A percentile compares a stretch with the other conserved stretches of the same genome.
Evolutionary conservation across 2,113 vertebrate genomes (phyloP).

Genomic region (Gallinago undulata): DNA sequence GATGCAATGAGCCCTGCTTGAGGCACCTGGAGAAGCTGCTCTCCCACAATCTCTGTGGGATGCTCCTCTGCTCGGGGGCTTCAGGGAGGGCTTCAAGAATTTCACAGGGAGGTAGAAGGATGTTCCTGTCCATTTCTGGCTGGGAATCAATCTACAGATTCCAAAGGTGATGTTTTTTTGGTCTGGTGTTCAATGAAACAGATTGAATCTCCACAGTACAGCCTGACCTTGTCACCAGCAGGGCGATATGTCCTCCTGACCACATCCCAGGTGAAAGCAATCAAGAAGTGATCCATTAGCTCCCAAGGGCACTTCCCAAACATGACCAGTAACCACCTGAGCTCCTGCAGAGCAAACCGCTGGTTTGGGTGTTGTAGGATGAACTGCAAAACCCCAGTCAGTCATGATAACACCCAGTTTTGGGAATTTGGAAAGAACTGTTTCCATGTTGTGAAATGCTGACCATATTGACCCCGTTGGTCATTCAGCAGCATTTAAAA

Average conservation of each 20-base stretch:
- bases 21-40: fast-evolving
- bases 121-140: not conserved
- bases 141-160: not conserved
- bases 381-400: not conserved
- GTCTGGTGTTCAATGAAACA: not conserved
- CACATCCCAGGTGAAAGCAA: not conserved
- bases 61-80: not conserved
- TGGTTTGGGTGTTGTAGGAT: not conserved
- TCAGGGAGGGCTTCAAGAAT: not conserved
- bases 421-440: not conserved
- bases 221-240: not conserved
- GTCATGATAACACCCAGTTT: not conserved
- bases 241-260: fast-evolving
- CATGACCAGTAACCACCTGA: not conserved
- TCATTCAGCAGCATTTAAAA: not conserved
- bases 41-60: not conserved
- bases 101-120: not conserved
- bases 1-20: fast-evolving
- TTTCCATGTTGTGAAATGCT: not conserved
- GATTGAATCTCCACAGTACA: not conserved
- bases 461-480: not conserved
- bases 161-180: fast-evolving
- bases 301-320: not conserved
- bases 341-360: not conserved
- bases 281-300: not conserved